Base-by-base conservation (phyloP, 2,888 invertebrate species). In the Achlya flavicornis region DNA sequence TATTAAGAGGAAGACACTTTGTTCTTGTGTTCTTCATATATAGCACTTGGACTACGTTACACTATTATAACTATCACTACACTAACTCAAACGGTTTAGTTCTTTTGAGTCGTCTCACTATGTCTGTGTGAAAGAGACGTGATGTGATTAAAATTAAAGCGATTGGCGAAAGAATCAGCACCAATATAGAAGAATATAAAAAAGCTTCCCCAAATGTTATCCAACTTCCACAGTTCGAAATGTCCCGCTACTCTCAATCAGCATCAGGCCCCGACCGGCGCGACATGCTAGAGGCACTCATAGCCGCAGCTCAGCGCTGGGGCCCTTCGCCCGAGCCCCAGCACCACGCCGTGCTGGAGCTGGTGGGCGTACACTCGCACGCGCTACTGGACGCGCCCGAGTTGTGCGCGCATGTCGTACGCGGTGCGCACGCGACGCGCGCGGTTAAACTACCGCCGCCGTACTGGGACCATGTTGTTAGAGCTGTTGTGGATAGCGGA, bases 311-410 rank as follows among this genome's bases (percentile, higher is more conserved):
- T 0, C 77, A 77, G 62, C 75, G 81, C 4, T 78, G 79, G 74
- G 87, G 85, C 0, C 66, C 76, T 11, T 38, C 71, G 0, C 82
- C 85, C 0, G 68, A 41, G 3, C 19, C 65, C 0, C 79, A 86
- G 0, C 72, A 86, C 32, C 71, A 77, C 46, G 77, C 90, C 61
- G 66, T 91, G 0, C 57, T 89, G 0, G 92, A 92, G 76, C 72
- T 92, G 26, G 65, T 89, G 3, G 89, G 89, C 26, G 84, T 91
- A 33, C 92, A 92, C 64, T 75, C 78, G 4, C 64, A 70, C 0
- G 64, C 75, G 0, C 70, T 87, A 38, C 66, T 84, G 33, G 72
- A 78, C 57, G 64, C 75, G 1, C n/a, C 64, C 0, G 84, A 86
- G 57, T 46, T 90, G 19, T 71, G 76, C 60, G 63, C 68, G 10